Evolutionary conservation across 1,140 invertebrate genomes (phyloP).

Genomic region (Tetramorium parvispinum): DNA sequence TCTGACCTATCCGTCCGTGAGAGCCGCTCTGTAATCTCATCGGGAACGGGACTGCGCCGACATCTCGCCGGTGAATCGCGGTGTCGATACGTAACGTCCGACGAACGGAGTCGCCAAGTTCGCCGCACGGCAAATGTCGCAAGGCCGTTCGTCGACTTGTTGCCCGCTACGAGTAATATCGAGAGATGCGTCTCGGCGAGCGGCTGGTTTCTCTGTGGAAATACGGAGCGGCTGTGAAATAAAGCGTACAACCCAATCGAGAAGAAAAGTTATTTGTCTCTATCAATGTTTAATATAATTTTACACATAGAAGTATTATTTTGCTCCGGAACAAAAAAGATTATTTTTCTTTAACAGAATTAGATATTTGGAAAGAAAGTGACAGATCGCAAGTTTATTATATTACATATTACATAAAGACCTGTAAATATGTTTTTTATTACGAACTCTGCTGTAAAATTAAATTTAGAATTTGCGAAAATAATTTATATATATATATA

Average conservation of each 20-base stretch:
- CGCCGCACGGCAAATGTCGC: constrained; percentile 67
- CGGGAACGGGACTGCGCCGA: constrained; percentile 36
- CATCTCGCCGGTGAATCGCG: constrained; percentile 38
- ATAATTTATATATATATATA: neutral
- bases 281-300: neutral
- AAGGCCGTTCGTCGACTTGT: constrained; percentile 71
- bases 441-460: neutral
- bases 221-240: neutral
- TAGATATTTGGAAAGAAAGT: neutral
- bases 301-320: neutral
- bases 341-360: neutral
- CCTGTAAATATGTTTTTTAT: neutral
- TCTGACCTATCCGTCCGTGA: constrained; percentile 45
- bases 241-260: neutral
- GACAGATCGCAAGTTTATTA: neutral
- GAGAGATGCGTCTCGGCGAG: neutral
- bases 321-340: neutral
- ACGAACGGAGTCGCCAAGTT: constrained; percentile 39
- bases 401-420: no score
- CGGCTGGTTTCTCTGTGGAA: neutral
- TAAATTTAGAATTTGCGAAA: neutral
- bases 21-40: constrained; percentile 37
- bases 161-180: constrained; percentile 37
- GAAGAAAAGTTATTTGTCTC: neutral
- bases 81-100: constrained; percentile 38